Percentiles rank a stretch among this genome's conserved stretches.
phyloP scores from a whole-genome alignment of 2,797 vertebrate genomes.

The Numenius phaeopus region DNA sequence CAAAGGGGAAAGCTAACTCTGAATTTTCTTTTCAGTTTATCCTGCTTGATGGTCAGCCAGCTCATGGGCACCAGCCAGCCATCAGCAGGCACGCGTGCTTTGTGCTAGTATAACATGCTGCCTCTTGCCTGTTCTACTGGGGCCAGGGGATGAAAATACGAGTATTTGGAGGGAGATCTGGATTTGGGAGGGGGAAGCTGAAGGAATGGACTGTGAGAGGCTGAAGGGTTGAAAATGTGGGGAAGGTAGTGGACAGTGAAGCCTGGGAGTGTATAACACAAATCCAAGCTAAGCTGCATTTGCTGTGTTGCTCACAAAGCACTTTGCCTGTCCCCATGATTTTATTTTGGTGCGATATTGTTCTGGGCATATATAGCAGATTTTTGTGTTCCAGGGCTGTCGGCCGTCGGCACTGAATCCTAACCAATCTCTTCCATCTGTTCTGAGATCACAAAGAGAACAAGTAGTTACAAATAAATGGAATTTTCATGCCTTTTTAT shows the following conservation, averaged over 20 bases:
- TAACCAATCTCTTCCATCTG: slow-evolving; percentile 14
- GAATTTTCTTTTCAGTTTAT: not conserved
- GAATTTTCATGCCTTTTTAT: slow-evolving; percentile 22
- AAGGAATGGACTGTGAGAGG: not conserved
- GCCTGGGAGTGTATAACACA: not conserved
- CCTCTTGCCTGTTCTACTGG: not conserved
- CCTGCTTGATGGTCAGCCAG: rapidly evolving
- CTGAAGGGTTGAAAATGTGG: not conserved
- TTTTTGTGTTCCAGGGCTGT: not conserved
- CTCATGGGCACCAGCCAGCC: not conserved
- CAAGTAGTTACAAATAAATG: slow-evolving; percentile 30
- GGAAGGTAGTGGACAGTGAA: not conserved
- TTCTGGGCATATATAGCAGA: not conserved
- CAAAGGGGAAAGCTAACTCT: not conserved
- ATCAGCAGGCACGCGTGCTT: not conserved
- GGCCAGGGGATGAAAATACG: not conserved
- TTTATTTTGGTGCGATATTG: not conserved
- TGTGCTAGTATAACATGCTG: not conserved
- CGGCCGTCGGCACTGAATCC: not conserved
- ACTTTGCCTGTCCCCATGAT: not conserved
- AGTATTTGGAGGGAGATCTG: not conserved
- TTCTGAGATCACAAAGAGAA: slow-evolving; percentile 19
- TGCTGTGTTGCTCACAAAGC: not conserved
- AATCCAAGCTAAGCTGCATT: not conserved
- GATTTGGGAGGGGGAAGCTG: not conserved